A percentile compares a stretch with the other conserved stretches of the same genome.
These are phyloP conservation scores for Linyphia triangularis DNA, from an alignment of 2,888 invertebrate species.

Conservation along the genomic window DNA sequence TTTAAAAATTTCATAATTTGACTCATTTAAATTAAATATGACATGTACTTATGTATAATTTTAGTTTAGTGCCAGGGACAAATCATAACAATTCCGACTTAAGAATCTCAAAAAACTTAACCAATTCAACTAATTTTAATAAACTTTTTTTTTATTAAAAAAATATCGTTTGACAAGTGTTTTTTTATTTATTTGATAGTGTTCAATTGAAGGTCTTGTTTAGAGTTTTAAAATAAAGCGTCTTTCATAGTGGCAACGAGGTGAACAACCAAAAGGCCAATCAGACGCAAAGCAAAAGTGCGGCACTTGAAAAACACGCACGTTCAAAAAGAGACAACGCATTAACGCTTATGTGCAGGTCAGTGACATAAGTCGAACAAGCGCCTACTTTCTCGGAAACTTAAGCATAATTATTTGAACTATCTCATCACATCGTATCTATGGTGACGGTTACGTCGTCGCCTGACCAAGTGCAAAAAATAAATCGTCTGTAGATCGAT, in stretches of 20 bases:
- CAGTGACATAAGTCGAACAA: constrained; percentile 53
- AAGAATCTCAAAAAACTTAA: too few relatives aligned
- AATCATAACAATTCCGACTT: too few relatives aligned
- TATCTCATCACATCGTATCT: constrained; percentile 30
- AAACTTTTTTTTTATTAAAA: too few relatives aligned
- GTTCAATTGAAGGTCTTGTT: too few relatives aligned
- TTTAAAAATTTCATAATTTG: too few relatives aligned
- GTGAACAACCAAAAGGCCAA: constrained; percentile 55
- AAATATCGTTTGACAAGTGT: too few relatives aligned
- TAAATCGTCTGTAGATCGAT: neutral
- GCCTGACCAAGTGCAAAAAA: neutral
- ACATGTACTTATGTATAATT: too few relatives aligned
- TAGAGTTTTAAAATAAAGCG: neutral
- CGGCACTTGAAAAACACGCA: constrained; percentile 44
- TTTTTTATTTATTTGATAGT: too few relatives aligned
- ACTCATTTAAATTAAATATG: too few relatives aligned
- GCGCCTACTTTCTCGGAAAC: constrained; percentile 50
- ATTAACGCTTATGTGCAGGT: constrained; percentile 19
- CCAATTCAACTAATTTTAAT: too few relatives aligned
- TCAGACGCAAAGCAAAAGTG: neutral
- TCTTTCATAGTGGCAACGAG: neutral
- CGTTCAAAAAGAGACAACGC: neutral
- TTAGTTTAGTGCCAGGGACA: too few relatives aligned
- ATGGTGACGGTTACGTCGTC: constrained; percentile 22
- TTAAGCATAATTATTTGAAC: constrained; percentile 64